Base-by-base conservation (phyloP, 1,140 invertebrate genomes). In the Orchesella cincta region DNA sequence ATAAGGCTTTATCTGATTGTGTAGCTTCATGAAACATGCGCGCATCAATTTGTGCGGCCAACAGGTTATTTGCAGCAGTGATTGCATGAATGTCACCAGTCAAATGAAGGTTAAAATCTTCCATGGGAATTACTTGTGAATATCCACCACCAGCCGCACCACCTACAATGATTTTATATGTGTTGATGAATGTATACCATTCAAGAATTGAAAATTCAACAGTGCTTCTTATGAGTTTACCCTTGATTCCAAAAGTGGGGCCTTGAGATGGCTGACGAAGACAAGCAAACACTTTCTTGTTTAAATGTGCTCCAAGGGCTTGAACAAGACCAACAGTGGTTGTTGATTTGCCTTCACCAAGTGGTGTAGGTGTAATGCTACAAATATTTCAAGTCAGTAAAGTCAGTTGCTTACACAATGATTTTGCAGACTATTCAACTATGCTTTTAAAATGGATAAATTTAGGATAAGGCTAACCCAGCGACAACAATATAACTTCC, bases 21-120 rank as follows among this genome's bases (percentile, higher is more conserved):
- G 91, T 92, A 0, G 91, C 86, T 86, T 99, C 98, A 85, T 99
- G 98, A 87, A 98, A 99, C 83, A 97, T 96, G 83, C 97, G 89
- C 1, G 97, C 93, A 85, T 98, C 97, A 82, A 96, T 88, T 84
- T 95, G 93, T 1, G 97, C 97, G 26, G 98, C 96, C 0, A 99
- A 85, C 5, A 99, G 87, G 87, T 99, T 99, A 86, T 99, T 98
- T 8, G 98, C 98, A 2, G 96, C 97, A 0, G 94, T 94, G 2
- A 99, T 93, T 0, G 98, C 98, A 86, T 99, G 98, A 80, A 99
- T 98, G 84, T 99, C 98, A 23, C 97, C 98, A 8, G 98, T 99
- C 67, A 99, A 87, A 86, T 99, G 98, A 14, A 99, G 89, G 87
- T 99, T 99, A 85, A 99, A 98, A 83, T 99, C 98, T 87, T 99